Base-by-base conservation (phyloP, 1,140 invertebrate genomes). In the Lasioglossum baleicum region DNA sequence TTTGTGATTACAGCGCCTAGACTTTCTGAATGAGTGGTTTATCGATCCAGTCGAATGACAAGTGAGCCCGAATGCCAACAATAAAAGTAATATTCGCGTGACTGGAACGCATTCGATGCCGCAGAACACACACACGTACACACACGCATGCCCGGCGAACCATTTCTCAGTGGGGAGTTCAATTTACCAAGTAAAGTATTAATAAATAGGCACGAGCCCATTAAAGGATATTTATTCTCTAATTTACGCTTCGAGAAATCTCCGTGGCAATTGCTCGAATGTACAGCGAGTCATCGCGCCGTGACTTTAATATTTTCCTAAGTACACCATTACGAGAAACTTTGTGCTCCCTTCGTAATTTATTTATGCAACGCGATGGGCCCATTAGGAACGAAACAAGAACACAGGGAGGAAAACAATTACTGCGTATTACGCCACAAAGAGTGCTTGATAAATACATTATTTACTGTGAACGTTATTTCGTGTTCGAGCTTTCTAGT, bases 31-130 rank as follows among this genome's bases (percentile, higher is more conserved):
- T 51, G 61, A 58, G 76, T 26, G 70, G 51, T 56, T 58, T 60
- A 79, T 79, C 75, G 70, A 79, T 79, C 56, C 26, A 6, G 48
- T n/a, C 42, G 26, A 51, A 74, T 51, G 72, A 75, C 53, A 75
- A 48, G 65, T 48, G 71, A 51, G 53, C 2, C 51, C 42, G 60
- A 65, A 64, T 73, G 76, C 63, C 64, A 58, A 80, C 64, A 68
- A 80, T 80, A 74, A 74, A 75, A 68, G 71, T 61, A 74, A 80
- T 67, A 80, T 68, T 80, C 72, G 78, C 72, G 78, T 80, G 78
- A 80, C 78, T 68, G 31, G 17, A 22, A n/a, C 26, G 66, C 53
- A 61, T 80, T 80, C 51, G 53, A 7, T 40, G 17, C 0, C 48
- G 11, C 53, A 58, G 66, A 8, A 15, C 17, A 73, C 76, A 26